Evolutionary conservation across 2,113 vertebrate genomes (phyloP).

Genomic region (Phalacrocorax aristotelis): DNA sequence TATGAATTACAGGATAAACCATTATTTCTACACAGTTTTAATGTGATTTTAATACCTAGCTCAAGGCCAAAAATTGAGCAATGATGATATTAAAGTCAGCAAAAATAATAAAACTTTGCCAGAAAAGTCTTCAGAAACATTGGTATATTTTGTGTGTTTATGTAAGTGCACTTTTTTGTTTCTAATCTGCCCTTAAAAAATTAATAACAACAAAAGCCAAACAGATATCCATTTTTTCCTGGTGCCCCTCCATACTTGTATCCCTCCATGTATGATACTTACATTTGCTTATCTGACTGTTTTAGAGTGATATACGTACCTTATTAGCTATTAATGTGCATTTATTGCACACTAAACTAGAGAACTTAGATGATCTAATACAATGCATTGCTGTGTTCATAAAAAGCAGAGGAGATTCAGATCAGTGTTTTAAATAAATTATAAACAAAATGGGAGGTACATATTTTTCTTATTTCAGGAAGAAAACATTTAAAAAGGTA

Average conservation of each 20-base stretch:
- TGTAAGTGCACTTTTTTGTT: not conserved
- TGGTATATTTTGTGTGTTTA: not conserved
- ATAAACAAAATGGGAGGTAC: not conserved
- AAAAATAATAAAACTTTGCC: not conserved
- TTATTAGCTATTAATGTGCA: not conserved
- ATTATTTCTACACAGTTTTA: not conserved
- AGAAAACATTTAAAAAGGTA: not conserved
- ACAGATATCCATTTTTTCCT: not conserved
- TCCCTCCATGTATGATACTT: not conserved
- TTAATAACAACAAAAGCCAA: not conserved
- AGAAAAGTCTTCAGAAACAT: not conserved
- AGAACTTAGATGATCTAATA: not conserved
- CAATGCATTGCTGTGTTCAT: not conserved
- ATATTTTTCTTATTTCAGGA: not conserved
- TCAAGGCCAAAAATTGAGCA: not conserved
- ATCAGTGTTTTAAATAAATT: not conserved
- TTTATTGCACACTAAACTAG: not conserved
- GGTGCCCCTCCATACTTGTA: not conserved
- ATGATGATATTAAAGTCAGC: not conserved
- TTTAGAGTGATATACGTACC: not conserved
- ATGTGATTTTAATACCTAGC: not conserved
- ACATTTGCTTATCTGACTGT: not conserved
- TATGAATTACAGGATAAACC: not conserved
- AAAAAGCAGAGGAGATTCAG: not conserved
- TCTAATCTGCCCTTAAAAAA: not conserved